Evolutionary conservation across 2,888 invertebrate species (phyloP), one percentile per base, ranked within the genome.

Genomic region (Ophion ellenae): DNA sequence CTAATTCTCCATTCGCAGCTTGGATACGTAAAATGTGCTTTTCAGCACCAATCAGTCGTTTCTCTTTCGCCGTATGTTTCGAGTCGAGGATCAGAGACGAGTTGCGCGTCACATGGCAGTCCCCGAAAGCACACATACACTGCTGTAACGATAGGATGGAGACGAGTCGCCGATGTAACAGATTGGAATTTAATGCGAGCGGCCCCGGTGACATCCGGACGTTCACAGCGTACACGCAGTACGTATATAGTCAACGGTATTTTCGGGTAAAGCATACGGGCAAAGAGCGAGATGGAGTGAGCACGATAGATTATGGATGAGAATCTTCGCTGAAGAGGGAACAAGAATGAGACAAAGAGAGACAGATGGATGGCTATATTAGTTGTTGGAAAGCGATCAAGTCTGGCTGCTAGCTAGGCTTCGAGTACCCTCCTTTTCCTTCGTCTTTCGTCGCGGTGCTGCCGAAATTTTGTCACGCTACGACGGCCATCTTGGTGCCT

Each of bases 121-220:
- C 14, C 74, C 79, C 77, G 76, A 86, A 87, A 86, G 61, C 53
- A 74, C 79, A 80, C 67, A 80, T 73, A 70, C 45, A 83, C 70
- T 76, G 24, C 32, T 81, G 36, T 71, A 76, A 82, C 75, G 84
- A 73, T 80, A 66, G 79, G 57, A 73, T 14, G 67, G 73, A 84
- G 78, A 71, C 88, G 88, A 89, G 90, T 90, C 91, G 90, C 90
- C 90, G 91, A 90, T 91, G 91, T 93, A 91, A 92, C 93, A 92
- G 93, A 94, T 93, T 93, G 91, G 93, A 93, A 92, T 93, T 93
- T 94, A 93, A 94, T 94, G 91, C 91, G 91, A 86, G 87, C 81
- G 78, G 79, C 87, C 87, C 87, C 89, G 89, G 89, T 90, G 92
- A 91, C 90, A 87, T 86, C 84, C 83, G 86, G 70, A 78, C 70